Evolutionary conservation across 2,113 vertebrate genomes (phyloP).

Genomic region (Myotis yumanensis): DNA sequence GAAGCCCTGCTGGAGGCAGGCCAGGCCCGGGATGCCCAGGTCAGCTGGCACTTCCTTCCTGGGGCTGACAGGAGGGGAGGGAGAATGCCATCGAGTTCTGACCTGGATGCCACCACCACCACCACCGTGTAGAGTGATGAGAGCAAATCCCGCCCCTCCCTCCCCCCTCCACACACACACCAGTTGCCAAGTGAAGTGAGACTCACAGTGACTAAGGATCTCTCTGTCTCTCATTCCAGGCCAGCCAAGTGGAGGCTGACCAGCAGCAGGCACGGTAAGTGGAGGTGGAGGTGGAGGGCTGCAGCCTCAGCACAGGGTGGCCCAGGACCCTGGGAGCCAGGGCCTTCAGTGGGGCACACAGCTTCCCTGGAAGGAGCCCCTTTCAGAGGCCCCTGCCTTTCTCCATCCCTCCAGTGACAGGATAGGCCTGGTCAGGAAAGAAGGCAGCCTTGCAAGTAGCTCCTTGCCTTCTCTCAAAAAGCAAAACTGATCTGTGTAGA

Average conservation of each 20-base stretch:
- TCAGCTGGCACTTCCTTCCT: not conserved
- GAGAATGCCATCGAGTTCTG: not conserved
- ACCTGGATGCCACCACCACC: not conserved
- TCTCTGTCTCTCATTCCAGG: slow-evolving; percentile 79
- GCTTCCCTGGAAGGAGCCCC: not conserved
- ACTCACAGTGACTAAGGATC: not conserved
- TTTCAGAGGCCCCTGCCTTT: not conserved
- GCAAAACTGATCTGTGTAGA: not conserved
- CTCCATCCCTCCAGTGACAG: not conserved
- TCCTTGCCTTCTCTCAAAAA: not conserved
- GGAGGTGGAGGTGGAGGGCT: not conserved
- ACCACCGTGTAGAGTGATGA: not conserved
- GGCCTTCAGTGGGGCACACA: not conserved
- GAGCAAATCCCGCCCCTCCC: not conserved
- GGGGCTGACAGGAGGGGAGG: not conserved
- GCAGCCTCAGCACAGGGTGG: not conserved
- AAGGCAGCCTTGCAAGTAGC: not conserved
- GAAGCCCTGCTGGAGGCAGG: slow-evolving; percentile 91
- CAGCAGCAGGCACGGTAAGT: slow-evolving; percentile 86
- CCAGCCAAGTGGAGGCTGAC: slow-evolving; percentile 83
- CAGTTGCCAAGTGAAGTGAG: fast-evolving
- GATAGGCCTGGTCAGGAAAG: not conserved
- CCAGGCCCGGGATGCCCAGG: slow-evolving; percentile 85
- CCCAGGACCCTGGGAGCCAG: not conserved
- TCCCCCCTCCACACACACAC: too few relatives aligned